These are phyloP conservation scores for Drosophila ironensis DNA, from an alignment of 1,140 invertebrate genomes.

Conservation along the genomic window DNA sequence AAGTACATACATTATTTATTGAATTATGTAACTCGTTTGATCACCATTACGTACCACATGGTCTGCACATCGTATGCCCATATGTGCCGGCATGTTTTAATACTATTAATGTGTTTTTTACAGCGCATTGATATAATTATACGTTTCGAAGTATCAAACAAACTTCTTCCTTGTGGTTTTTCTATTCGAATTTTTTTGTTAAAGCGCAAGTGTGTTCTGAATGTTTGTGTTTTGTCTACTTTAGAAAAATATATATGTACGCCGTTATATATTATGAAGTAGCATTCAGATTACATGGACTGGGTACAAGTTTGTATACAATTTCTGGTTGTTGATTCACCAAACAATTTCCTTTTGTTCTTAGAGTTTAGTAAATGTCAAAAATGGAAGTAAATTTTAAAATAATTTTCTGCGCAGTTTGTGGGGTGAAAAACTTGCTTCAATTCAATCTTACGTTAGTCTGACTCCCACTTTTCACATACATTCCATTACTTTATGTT, in stretches of 20 bases:
- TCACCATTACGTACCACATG: slow-evolving; percentile 60
- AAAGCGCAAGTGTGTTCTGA: slow-evolving; percentile 55
- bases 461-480: too few species aligned
- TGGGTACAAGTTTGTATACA: slow-evolving; percentile 79
- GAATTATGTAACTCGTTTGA: slow-evolving; percentile 65
- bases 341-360: slow-evolving; percentile 43
- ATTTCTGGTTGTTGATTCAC: slow-evolving; percentile 33
- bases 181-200: slow-evolving; percentile 19
- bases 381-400: slow-evolving; percentile 70
- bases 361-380: slow-evolving; percentile 62
- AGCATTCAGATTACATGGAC: slow-evolving; percentile 75
- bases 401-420: slow-evolving; percentile 1
- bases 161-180: slow-evolving; percentile 31
- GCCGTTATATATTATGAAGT: slow-evolving; percentile 67
- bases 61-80: slow-evolving; percentile 27
- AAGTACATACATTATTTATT: slow-evolving; percentile 70
- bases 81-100: slow-evolving; percentile 49
- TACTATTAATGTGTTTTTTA: slow-evolving; percentile 72
- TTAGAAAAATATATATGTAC: slow-evolving; percentile 77
- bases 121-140: slow-evolving; percentile 75
- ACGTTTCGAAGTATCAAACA: slow-evolving; percentile 37
- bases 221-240: slow-evolving; percentile 43
- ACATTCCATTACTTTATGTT: too few species aligned
- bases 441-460: too few species aligned
- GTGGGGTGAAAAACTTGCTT: slow-evolving; percentile 6